Evolutionary conservation across 2,797 vertebrate species (phyloP).

Genomic region (Sebastes goodei): DNA sequence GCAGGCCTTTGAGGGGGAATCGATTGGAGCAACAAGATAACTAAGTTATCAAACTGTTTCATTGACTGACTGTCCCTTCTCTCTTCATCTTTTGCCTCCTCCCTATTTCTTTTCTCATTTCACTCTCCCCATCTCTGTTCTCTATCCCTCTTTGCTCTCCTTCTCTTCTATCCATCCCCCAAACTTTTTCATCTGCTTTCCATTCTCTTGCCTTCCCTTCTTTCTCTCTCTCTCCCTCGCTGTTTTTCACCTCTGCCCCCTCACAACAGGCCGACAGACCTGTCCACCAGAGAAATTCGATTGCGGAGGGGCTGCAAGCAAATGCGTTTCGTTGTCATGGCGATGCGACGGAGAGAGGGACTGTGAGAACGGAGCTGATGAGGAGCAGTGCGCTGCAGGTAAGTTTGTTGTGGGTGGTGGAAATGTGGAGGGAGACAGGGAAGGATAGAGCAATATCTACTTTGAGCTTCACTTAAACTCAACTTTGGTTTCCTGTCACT

Average conservation of each 20-base stretch:
- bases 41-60: conserved; percentile 76
- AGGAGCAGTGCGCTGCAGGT: conserved; percentile 92
- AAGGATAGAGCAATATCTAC: background rate
- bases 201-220: background rate
- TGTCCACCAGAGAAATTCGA: conserved; percentile 95
- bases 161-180: conserved; percentile 2
- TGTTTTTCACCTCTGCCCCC: background rate
- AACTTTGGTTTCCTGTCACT: background rate
- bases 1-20: conserved; percentile 65
- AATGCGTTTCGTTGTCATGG: conserved; percentile 94
- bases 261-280: conserved; percentile 86
- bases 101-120: conserved; percentile 35
- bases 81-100: conserved; percentile 56
- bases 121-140: background rate
- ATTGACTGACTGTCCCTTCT: conserved; percentile 71
- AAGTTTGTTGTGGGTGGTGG: conserved; percentile 21
- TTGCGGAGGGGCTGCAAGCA: conserved; percentile 90
- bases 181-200: background rate
- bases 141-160: background rate
- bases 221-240: background rate
- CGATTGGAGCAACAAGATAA: conserved; percentile 73
- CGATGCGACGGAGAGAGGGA: conserved; percentile 96
- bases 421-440: background rate
- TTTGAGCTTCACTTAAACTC: background rate
- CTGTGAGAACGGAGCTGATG: conserved; percentile 92